These are phyloP conservation scores for Heliconius aoede DNA, from an alignment of 2,888 invertebrate genomes.

Conservation along the genomic window DNA sequence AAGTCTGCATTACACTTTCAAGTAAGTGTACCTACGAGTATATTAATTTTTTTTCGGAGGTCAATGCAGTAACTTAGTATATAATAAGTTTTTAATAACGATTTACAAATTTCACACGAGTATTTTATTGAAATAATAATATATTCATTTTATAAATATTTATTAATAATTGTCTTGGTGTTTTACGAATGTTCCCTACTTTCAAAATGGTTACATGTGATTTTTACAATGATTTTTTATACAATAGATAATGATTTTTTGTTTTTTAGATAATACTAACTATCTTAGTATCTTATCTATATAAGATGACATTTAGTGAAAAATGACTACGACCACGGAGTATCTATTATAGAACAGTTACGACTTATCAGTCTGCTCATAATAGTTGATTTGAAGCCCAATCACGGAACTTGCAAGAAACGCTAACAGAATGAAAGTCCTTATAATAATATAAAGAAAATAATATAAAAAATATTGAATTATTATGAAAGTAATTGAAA, in stretches of 20 bases:
- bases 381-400: too few relatives aligned
- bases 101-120: neutral
- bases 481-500: neutral
- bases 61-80: slow-evolving; percentile 4
- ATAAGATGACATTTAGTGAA: too few relatives aligned
- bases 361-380: too few relatives aligned
- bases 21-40: too few relatives aligned
- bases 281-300: too few relatives aligned
- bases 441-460: neutral
- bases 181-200: neutral
- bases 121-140: slow-evolving; percentile 3
- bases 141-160: slow-evolving; percentile 3
- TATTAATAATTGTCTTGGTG: neutral
- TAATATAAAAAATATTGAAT: neutral
- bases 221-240: too few relatives aligned
- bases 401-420: neutral
- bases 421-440: neutral
- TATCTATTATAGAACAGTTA: too few relatives aligned
- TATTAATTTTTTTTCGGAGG: slow-evolving; percentile 15
- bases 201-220: neutral
- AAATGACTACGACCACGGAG: neutral
- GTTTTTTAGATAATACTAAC: too few relatives aligned
- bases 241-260: too few relatives aligned
- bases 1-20: slow-evolving; percentile 24
- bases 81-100: neutral